Evolutionary conservation across 1,140 invertebrate species (phyloP), one percentile per base, ranked within the genome.

Genomic region (Cotesia glomerata): DNA sequence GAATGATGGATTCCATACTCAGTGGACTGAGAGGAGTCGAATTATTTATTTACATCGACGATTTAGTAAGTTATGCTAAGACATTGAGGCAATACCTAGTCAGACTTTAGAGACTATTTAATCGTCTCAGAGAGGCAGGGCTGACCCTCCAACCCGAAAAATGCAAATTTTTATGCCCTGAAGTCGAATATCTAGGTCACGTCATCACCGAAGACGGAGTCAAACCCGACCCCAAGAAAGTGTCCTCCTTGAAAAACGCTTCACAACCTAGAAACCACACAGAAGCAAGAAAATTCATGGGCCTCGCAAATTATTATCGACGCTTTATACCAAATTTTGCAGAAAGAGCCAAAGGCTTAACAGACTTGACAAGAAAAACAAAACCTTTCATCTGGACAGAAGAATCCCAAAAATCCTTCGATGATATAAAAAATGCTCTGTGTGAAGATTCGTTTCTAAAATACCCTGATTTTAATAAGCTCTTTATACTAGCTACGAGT

Each of bases 101-200:
- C 11, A 61, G 54, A 16, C 13, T 70, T 4, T 52, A 32, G 1
- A 70, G 62, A 4, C 36, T 70, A 0, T 70, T 70, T 49, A 3
- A 5, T 11, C n/a, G 49, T 3, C 58, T 70, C 13, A 14, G 69
- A 45, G 58, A 62, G 35, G 2, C 61, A 36, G 62, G 32, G 3
- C 32, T 70, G 1, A 70, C 61, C 7, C 58, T 70, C 11, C 26
- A 70, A 45, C 69, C 69, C 4, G 69, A 70, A 18, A 70, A 70
- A 51, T 70, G 69, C 26, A 39, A 70, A 8, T 70, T 70, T 51
- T 5, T 76, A 2, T 45, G 52, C 35, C 14, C 68, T 5, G 74
- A 76, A 65, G 69, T 80, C 2, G 9, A 71, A 52, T 86, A 84
- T 61, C 76, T 89, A 13, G 88, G 54, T 7, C 54, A 56, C 18